Percentiles rank a stretch among this genome's conserved stretches.
These are phyloP conservation scores for Lasiurus cinereus DNA, from an alignment of 2,113 vertebrate species.

Conservation along the genomic window DNA sequence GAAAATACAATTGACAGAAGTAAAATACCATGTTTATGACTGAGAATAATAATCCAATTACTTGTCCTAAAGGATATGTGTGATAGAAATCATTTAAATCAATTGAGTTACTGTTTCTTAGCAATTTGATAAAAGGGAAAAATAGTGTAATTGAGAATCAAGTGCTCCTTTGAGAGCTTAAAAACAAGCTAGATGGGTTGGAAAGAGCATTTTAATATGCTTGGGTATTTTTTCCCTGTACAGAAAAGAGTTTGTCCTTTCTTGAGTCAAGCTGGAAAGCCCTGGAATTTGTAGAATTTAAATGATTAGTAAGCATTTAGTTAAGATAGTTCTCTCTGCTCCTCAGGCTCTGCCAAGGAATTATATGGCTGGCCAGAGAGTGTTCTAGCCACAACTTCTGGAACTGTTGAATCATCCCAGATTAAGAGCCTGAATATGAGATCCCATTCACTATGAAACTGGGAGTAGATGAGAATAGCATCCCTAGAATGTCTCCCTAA, in stretches of 20 bases:
- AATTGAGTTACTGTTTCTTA: slow-evolving; percentile 89
- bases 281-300: slow-evolving; percentile 61
- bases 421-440: not conserved
- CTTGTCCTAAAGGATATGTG: slow-evolving; percentile 75
- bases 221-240: not conserved
- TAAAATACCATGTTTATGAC: slow-evolving; percentile 76
- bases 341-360: not conserved
- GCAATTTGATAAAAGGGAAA: slow-evolving; percentile 88
- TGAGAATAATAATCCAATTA: slow-evolving; percentile 83
- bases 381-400: not conserved
- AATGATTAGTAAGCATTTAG: not conserved
- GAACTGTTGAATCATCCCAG: not conserved
- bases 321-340: not conserved
- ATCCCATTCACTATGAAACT: not conserved
- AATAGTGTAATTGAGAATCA: slow-evolving; percentile 88
- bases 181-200: slow-evolving; percentile 85
- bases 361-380: not conserved
- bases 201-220: slow-evolving; percentile 85
- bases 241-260: not conserved
- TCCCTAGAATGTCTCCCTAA: not conserved
- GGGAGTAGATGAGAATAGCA: not conserved
- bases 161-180: slow-evolving; percentile 85
- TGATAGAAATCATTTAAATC: slow-evolving; percentile 88
- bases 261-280: slow-evolving; percentile 11
- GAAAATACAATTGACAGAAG: slow-evolving; percentile 80